phyloP scores from a whole-genome alignment of 2,888 invertebrate genomes.

The Hypolimnas misippus region DNA sequence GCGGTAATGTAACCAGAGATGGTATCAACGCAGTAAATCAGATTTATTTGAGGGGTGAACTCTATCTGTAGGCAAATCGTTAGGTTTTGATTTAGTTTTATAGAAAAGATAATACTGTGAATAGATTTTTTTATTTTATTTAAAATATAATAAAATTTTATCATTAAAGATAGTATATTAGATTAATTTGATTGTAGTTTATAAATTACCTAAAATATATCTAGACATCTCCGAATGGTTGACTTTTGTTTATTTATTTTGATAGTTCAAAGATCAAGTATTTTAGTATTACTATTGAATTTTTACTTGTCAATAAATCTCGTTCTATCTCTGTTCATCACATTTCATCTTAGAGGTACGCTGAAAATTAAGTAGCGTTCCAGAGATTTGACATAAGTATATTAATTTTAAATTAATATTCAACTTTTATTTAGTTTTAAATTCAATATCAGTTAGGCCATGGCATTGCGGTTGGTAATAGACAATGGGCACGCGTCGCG shows the following conservation, averaged over 20 bases:
- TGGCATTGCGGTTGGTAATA: constrained; percentile 38
- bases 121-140: background rate
- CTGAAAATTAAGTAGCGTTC: too few species aligned
- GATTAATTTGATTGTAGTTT: too few species aligned
- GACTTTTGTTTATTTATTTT: background rate
- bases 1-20: constrained; percentile 56
- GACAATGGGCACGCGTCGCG: constrained; percentile 54
- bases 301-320: too few species aligned
- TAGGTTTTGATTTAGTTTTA: constrained; percentile 18
- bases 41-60: constrained; percentile 45
- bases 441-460: constrained; percentile 8
- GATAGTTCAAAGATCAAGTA: background rate
- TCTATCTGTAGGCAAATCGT: constrained; percentile 44
- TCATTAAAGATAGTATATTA: too few species aligned
- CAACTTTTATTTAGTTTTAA: background rate
- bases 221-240: too few species aligned
- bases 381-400: too few species aligned
- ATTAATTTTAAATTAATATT: background rate
- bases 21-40: constrained; percentile 54
- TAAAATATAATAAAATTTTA: too few species aligned
- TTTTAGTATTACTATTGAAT: too few species aligned
- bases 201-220: too few species aligned
- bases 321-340: too few species aligned
- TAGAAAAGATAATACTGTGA: background rate
- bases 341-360: too few species aligned